Conservation (phyloP, 2,113 vertebrate species). For the Lethenteron reissneri region DNA sequence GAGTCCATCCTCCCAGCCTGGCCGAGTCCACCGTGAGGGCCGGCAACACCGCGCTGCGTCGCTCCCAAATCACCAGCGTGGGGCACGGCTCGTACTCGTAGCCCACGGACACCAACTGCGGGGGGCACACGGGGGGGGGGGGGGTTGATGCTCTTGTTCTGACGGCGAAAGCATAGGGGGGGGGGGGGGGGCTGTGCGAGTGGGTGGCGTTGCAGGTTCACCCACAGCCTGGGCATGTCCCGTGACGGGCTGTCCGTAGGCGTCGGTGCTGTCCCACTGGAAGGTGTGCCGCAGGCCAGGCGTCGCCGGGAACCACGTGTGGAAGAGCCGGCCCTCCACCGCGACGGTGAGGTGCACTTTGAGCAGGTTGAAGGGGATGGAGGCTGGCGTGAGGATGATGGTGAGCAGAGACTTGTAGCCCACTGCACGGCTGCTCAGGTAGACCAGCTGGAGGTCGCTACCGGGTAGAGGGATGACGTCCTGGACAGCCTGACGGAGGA, state of each 20-base stretch:
- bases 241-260: slow-evolving; percentile 92
- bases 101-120: slow-evolving; percentile 55
- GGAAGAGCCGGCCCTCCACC: slow-evolving; percentile 73
- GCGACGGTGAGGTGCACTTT: slow-evolving; percentile 96
- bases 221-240: slow-evolving; percentile 77
- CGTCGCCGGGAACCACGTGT: slow-evolving; percentile 78
- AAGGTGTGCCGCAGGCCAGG: slow-evolving; percentile 75
- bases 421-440: slow-evolving; percentile 70
- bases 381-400: slow-evolving; percentile 60
- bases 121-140: background rate
- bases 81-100: slow-evolving; percentile 96
- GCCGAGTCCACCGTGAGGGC: slow-evolving; percentile 77
- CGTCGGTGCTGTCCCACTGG: slow-evolving; percentile 89
- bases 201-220: slow-evolving; percentile 22
- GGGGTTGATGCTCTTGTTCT: too few species aligned
- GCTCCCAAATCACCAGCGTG: slow-evolving; percentile 90
- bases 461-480: slow-evolving; percentile 63
- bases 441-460: slow-evolving; percentile 54
- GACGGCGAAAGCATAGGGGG: background rate
- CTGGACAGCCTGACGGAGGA: slow-evolving; percentile 46
- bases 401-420: slow-evolving; percentile 80
- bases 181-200: too few species aligned
- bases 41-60: slow-evolving; percentile 70
- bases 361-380: slow-evolving; percentile 93
- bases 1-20: slow-evolving; percentile 73